Base-by-base conservation (phyloP, 1,140 invertebrate genomes). In the Brachionus sp. region DNA sequence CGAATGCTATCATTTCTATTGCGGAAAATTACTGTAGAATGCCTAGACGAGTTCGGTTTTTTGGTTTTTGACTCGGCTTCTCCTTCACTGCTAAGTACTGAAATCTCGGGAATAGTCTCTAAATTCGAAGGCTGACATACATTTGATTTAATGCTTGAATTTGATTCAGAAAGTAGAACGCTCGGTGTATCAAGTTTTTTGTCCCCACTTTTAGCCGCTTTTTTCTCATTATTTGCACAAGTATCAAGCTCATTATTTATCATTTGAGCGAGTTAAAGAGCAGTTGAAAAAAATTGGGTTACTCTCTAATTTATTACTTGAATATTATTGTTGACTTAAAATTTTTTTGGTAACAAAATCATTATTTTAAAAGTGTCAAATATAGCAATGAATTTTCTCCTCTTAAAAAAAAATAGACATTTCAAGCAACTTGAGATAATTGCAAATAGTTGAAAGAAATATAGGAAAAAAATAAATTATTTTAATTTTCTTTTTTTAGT, bases 351-450 rank as follows among this genome's bases (percentile, higher is more conserved):
- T 23, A 57, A 57, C 25, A 66, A 66, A 66, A 66, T 66, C 64
- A 66, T 66, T 66, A 37, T 66, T 66, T 57, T 19, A 57, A 57
- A 13, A 66, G 68, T 73, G 33, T 73, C 37, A 39, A 39, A 73
- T 73, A 39, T 68, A 33, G 5, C 64, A n/a, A 35, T 33, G 12
- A 73, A 39, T 73, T 73, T 73, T 73, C 16, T 66, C 16, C 25
- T 35, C 35, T 35, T 68, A 68, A 73, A 73, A 62, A 19, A 73
- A 73, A 73, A 73, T 39, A 73, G 37, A 73, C 33, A 73, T 42
- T 73, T 73, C 33, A 73, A 73, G n/a, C 16, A 42, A 39, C 68
- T 73, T 73, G 68, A 73, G 37, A 39, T 73, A 73, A 44, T 73
- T 39, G 25, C 5, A 66, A 66, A 29, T 66, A 66, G 6, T 39